Evolutionary conservation across 2,888 invertebrate species (phyloP).

Genomic region (Serripes groenlandicus): DNA sequence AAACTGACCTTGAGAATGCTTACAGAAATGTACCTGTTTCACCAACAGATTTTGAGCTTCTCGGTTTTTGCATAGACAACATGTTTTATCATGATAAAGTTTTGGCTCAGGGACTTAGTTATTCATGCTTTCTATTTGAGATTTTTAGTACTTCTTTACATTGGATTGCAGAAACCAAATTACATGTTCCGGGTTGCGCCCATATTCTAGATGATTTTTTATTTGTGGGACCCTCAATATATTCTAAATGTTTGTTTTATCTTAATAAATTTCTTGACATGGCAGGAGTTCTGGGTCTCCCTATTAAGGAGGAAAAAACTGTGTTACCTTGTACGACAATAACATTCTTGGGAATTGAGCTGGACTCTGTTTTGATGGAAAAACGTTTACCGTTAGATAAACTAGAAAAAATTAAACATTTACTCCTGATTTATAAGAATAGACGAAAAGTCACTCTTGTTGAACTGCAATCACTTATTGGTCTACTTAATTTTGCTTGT

Average conservation of each 20-base stretch:
- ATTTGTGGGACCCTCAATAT: neutral
- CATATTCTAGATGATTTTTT: constrained; percentile 59
- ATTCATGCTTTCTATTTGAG: constrained; percentile 57
- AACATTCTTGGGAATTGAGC: constrained; percentile 50
- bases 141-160: constrained; percentile 40
- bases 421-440: neutral
- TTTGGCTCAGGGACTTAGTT: constrained; percentile 40
- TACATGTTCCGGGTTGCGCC: constrained; percentile 11
- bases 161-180: constrained; percentile 21
- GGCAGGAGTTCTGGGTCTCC: constrained; percentile 20
- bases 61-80: constrained; percentile 37
- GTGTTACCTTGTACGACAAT: constrained; percentile 2
- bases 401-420: neutral
- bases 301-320: constrained; percentile 44
- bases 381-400: constrained; percentile 41
- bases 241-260: neutral
- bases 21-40: constrained; percentile 49
- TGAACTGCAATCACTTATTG: constrained; percentile 46
- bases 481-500: constrained; percentile 43
- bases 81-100: constrained; percentile 46
- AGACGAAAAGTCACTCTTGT: constrained; percentile 15
- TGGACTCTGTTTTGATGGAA: constrained; percentile 47
- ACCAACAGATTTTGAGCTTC: constrained; percentile 45
- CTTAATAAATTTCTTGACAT: constrained; percentile 25
- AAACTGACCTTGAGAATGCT: constrained; percentile 52